phyloP scores from a whole-genome alignment of 2,113 vertebrate genomes.

The Tetraodon nigroviridis region DNA sequence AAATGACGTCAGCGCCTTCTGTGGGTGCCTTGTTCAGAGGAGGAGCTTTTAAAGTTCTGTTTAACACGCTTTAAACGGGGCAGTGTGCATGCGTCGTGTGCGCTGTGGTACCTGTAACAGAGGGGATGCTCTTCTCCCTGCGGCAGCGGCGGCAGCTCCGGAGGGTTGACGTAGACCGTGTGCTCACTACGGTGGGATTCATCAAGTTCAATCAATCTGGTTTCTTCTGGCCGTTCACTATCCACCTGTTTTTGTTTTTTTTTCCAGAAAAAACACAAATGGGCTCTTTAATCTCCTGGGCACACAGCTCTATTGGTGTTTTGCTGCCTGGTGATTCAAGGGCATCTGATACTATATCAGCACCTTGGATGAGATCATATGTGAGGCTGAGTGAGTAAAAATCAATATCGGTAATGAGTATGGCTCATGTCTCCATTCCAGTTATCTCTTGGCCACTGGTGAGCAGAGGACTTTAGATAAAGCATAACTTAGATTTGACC shows the following conservation, averaged over 20 bases:
- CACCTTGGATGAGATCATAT: conserved; percentile 20
- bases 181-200: conserved; percentile 95
- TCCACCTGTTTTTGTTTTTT: conserved; percentile 82
- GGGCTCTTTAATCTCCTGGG: background rate
- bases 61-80: background rate
- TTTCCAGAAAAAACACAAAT: conserved; percentile 39
- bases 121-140: conserved; percentile 89
- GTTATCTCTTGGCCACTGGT: conserved; percentile 28
- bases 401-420: conserved; percentile 26
- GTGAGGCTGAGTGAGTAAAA: conserved; percentile 28
- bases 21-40: too few relatives aligned
- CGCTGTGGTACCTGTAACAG: conserved; percentile 83
- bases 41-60: too few relatives aligned
- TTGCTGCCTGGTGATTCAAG: background rate
- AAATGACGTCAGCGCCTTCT: background rate
- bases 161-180: conserved; percentile 95
- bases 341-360: conserved; percentile 3
- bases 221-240: conserved; percentile 84
- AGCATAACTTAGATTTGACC: conserved; percentile 15
- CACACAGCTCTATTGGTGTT: conserved; percentile 9
- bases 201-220: conserved; percentile 90
- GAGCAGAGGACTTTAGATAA: conserved; percentile 9
- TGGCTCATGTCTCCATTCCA: background rate
- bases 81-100: conserved; percentile 10
- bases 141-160: conserved; percentile 88